Conservation (phyloP, 2,797 vertebrate genomes). For the Ctenopoma multispine region DNA sequence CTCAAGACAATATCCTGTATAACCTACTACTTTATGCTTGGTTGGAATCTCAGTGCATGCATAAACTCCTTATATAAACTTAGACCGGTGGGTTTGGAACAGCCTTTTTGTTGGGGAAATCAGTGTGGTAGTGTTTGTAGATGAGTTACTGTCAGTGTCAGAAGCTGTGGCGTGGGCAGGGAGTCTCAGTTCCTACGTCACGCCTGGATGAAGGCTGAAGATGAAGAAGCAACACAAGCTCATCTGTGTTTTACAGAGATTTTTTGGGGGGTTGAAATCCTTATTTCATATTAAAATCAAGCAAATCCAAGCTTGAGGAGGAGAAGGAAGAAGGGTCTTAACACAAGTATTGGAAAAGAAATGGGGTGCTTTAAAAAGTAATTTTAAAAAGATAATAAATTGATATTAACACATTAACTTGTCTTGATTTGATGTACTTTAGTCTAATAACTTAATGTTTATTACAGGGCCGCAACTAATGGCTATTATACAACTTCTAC, state of each 20-base stretch:
- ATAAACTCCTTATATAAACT: slow-evolving; percentile 81
- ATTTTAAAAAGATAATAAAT: slow-evolving; percentile 85
- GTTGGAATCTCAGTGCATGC: slow-evolving; percentile 85
- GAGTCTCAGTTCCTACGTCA: slow-evolving; percentile 29
- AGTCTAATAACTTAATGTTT: not conserved
- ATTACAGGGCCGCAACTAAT: not conserved
- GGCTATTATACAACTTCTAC: no score
- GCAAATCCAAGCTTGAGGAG: slow-evolving; percentile 68
- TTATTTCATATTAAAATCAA: slow-evolving; percentile 72
- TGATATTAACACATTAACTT: slow-evolving; percentile 81
- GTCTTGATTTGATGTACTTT: slow-evolving; percentile 61
- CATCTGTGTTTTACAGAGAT: slow-evolving; percentile 49
- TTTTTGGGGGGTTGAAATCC: slow-evolving; percentile 26
- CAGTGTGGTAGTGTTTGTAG: slow-evolving; percentile 63
- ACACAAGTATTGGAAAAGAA: slow-evolving; percentile 76
- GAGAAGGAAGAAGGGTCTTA: slow-evolving; percentile 56
- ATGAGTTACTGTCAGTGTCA: slow-evolving; percentile 49
- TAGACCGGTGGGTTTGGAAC: slow-evolving; percentile 57
- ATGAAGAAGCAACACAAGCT: slow-evolving; percentile 43
- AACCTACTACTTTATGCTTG: slow-evolving; percentile 81
- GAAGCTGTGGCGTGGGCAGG: slow-evolving; percentile 25
- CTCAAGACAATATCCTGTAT: slow-evolving; percentile 82
- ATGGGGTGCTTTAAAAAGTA: slow-evolving; percentile 79
- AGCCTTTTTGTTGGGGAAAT: slow-evolving; percentile 51
- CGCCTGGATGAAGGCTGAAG: slow-evolving; percentile 38